Base-by-base conservation (phyloP, 2,888 invertebrate genomes). In the Heliconius sara region DNA sequence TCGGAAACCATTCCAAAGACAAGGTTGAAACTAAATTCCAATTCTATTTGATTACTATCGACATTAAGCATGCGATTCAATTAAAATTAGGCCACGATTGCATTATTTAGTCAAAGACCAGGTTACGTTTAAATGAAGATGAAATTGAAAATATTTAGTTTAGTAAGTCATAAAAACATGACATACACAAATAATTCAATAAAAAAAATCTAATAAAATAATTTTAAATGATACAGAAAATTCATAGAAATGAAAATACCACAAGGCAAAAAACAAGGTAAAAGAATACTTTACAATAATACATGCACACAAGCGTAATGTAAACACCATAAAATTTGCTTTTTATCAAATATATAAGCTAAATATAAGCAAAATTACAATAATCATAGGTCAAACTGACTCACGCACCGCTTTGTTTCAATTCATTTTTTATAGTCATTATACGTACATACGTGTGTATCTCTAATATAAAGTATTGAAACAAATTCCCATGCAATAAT, bases 401-500 rank as follows among this genome's bases (percentile, higher is more conserved):
- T 43, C 13, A 43, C 22, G 3, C 1, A 3, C 22, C n/a, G 22
- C 68, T 68, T 43, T 3, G 16, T 25, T 70, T 43, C 6, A 43
- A 30, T 4, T 27, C 27, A 43, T 16, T 68, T 43, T 66, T 10
- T 39, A 39, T 39, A 39, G 9, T 39, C 6, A 34, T 30, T 10
- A 9, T 1, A 66, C 9, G 3, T 0, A 19, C 66, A 0, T 72
- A 57, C 65, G 65, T 65, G 65, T 65, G 27, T 27, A 65, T 25
- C 65, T 65, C 5, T 27, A 65, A 65, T 57, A 72, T 60, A 63
- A 0, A 86, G 86, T 88, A 90, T 87, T 86, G 87, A 85, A 88
- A 87, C 87, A 86, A 89, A 91, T 91, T 89, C 86, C 89, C 91
- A 92, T 91, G 92, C 91, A 86, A 87, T 87, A 84, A 87, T 87